These are phyloP conservation scores for Zaprionus ghesquierei DNA, from an alignment of 1,140 invertebrate species.

Conservation along the genomic window DNA sequence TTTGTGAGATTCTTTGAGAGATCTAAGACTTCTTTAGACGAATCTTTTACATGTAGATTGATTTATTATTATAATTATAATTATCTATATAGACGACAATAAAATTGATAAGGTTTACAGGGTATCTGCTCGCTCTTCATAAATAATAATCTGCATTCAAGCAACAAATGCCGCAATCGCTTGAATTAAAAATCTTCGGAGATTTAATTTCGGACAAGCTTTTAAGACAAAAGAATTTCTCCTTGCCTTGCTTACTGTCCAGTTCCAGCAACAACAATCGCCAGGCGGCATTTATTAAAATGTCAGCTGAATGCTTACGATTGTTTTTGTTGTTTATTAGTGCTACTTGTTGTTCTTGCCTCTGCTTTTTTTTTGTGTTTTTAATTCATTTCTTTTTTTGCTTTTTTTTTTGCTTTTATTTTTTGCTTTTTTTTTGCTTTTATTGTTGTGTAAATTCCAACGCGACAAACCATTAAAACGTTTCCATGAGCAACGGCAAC, in stretches of 20 bases:
- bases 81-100: too few species aligned
- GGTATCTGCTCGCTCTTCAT: background rate
- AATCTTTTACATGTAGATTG: too few species aligned
- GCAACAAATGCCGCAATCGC: slow-evolving; percentile 11
- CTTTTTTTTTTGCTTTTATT: slow-evolving; percentile 6
- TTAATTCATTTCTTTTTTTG: background rate
- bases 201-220: slow-evolving; percentile 15
- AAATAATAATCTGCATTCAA: background rate
- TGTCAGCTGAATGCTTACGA: slow-evolving; percentile 69
- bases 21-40: too few species aligned
- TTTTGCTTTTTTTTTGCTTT: slow-evolving; percentile 21
- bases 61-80: too few species aligned
- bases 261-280: slow-evolving; percentile 22
- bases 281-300: slow-evolving; percentile 70
- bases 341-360: slow-evolving; percentile 14
- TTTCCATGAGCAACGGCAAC: slow-evolving; percentile 53
- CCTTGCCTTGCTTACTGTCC: slow-evolving; percentile 16
- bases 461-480: slow-evolving; percentile 75
- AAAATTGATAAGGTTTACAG: too few species aligned
- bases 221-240: slow-evolving; percentile 27
- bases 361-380: slow-evolving; percentile 11
- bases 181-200: slow-evolving; percentile 28
- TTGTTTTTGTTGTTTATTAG: slow-evolving; percentile 46
- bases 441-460: slow-evolving; percentile 69
- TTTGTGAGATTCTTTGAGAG: too few species aligned